Percentiles rank a stretch among this genome's conserved stretches.
phyloP scores from a whole-genome alignment of 2,888 invertebrate species.

The Acleris holmiana region DNA sequence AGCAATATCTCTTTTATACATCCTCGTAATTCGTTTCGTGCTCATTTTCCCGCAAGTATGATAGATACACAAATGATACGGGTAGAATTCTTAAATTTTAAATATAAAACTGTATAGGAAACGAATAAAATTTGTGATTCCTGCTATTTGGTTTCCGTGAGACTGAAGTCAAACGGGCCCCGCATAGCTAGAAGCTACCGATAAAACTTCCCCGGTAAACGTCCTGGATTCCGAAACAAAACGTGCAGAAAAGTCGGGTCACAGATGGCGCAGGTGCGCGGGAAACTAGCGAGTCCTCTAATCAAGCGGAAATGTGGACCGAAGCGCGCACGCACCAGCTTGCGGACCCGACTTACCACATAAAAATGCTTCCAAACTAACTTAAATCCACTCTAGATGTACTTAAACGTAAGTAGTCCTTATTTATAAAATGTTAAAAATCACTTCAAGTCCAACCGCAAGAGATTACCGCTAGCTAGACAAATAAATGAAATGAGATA shows the following conservation, averaged over 20 bases:
- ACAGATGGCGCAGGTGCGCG: constrained; percentile 74
- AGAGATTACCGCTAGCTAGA: constrained; percentile 13
- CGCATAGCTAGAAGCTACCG: constrained; percentile 65
- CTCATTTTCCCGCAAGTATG: constrained; percentile 55
- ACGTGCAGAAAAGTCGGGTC: constrained; percentile 67
- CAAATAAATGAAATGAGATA: constrained; percentile 12
- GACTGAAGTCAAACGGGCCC: constrained; percentile 65
- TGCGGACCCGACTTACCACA: constrained; percentile 42
- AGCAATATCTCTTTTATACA: constrained; percentile 74
- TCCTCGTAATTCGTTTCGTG: constrained; percentile 65
- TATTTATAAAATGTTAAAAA: constrained; percentile 16
- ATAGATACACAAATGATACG: constrained; percentile 48
- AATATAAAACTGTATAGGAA: constrained; percentile 36
- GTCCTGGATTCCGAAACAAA: constrained; percentile 73
- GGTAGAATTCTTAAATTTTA: constrained; percentile 7
- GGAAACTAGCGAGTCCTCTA: constrained; percentile 70
- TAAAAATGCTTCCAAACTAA: constrained; percentile 44
- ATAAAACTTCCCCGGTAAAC: constrained; percentile 69
- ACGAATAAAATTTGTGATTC: constrained; percentile 30
- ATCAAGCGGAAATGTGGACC: constrained; percentile 77
- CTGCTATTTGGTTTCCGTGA: constrained; percentile 51
- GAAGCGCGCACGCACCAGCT: constrained; percentile 47
- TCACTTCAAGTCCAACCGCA: background rate
- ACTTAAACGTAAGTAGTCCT: constrained; percentile 50
- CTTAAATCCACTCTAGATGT: constrained; percentile 44